Base-by-base conservation (phyloP, 2,113 vertebrate genomes). In the Ictalurus punctatus region DNA sequence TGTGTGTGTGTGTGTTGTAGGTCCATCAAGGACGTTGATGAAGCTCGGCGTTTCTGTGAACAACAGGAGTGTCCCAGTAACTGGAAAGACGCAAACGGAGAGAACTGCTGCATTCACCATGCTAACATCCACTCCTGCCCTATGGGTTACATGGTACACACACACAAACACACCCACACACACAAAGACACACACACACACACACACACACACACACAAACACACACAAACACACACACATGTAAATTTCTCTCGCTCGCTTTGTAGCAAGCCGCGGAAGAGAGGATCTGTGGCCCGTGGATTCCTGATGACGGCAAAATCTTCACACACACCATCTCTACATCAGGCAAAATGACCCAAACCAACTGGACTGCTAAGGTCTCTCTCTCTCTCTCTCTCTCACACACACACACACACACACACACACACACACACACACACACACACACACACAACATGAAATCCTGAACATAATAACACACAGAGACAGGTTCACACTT, bases 121-220 rank as follows among this genome's bases (percentile, higher is more conserved):
- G 95, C 96, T 23, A 97, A 97, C 89, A 96, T 98, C 89, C 97
- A 97, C 92, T 98, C 96, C 91, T 98, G 97, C 87, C 97, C 96
- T 0, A 92, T 97, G 93, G 94, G 95, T 59, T 96, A 95, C 93
- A 96, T 97, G 96, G 97, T 97, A 82, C 19, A 58, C 54, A 93
- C 78, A 83, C 65, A 82, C n/a, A n/a, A n/a, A n/a, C n/a, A n/a
- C n/a, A n/a, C n/a, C n/a, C 83, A 88, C 76, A 86, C 83, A 82
- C 76, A 86, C 84, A 79, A 44, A 78, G 9, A 48, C 40, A 27
- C 37, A 48, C 40, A 69, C 83, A 84, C 21, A 69, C 61, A 84
- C 59, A 67, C 37, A 17, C 59, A 67, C 59, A 65, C 83, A 84
- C 10, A 48, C 61, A 65, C 58, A 67, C 10, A 44, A 37, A 40